phyloP scores from a whole-genome alignment of 2,888 invertebrate species.

The Himalopsyche japonica region DNA sequence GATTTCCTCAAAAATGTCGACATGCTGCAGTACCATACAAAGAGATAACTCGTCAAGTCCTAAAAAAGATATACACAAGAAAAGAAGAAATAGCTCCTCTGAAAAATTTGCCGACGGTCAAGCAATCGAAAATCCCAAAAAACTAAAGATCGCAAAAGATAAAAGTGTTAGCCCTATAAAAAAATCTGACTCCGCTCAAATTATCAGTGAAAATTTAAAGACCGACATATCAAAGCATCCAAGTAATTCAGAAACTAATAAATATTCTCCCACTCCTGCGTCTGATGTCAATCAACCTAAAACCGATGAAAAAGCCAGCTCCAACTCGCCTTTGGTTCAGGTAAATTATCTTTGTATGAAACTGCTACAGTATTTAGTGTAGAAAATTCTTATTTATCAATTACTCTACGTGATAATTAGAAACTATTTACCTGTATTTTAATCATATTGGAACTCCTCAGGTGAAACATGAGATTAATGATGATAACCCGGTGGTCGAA shows the following conservation, averaged over 20 bases:
- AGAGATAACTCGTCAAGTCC: background rate
- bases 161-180: constrained; percentile 48
- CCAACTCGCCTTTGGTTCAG: background rate
- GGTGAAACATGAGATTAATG: constrained; percentile 35
- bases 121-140: constrained; percentile 48
- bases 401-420: no score
- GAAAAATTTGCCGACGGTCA: constrained; percentile 43
- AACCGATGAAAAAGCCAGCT: background rate
- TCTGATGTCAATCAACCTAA: background rate
- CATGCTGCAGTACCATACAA: constrained; percentile 44
- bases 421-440: background rate
- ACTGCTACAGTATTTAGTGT: no score
- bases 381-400: no score
- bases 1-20: constrained; percentile 19
- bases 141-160: constrained; percentile 50
- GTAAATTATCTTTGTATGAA: background rate
- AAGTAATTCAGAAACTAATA: background rate
- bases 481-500: constrained; percentile 13
- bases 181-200: constrained; percentile 21
- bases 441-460: background rate
- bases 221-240: background rate
- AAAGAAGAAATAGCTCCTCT: constrained; percentile 56
- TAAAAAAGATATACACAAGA: constrained; percentile 48
- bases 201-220: background rate
- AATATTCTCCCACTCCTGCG: background rate